Conservation (phyloP, 2,888 invertebrate species). For the Sesia apiformis region DNA sequence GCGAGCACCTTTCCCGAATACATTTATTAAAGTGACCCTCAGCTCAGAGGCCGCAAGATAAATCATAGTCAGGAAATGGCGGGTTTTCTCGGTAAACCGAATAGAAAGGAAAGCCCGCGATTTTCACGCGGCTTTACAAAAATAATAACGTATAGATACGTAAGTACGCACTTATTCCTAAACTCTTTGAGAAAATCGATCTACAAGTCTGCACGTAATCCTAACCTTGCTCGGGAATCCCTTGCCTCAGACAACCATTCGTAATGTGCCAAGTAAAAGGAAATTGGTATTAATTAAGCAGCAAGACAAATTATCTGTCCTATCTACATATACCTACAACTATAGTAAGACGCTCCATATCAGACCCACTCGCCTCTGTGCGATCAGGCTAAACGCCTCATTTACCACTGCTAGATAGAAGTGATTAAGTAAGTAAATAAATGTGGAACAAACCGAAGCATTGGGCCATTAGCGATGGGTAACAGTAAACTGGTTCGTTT, state of each 20-base stretch:
- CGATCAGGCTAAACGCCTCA: conserved; percentile 10
- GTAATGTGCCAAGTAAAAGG: not conserved
- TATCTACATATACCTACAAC: not conserved
- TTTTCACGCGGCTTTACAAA: conserved; percentile 17
- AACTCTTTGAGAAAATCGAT: no score
- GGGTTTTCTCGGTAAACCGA: conserved; percentile 52
- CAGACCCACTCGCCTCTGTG: not conserved
- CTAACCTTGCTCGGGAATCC: conserved; percentile 2
- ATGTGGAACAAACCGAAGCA: conserved; percentile 43
- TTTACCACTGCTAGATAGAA: conserved; percentile 25
- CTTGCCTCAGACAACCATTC: conserved; percentile 10
- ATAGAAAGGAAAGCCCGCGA: conserved; percentile 39
- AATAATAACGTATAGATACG: conserved; percentile 20
- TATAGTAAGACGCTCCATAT: not conserved
- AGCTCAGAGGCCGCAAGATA: conserved; percentile 61
- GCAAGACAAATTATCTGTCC: not conserved
- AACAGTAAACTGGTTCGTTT: conserved; percentile 54
- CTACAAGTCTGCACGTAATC: no score
- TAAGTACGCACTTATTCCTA: conserved; percentile 1
- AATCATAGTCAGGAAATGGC: conserved; percentile 68
- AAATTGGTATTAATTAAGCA: not conserved
- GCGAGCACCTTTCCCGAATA: conserved; percentile 61
- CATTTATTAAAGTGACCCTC: conserved; percentile 73
- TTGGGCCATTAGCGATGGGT: conserved; percentile 58
- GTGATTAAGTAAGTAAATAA: conserved; percentile 44